phyloP scores from a whole-genome alignment of 2,797 vertebrate genomes.

The Acanthiza pusilla region DNA sequence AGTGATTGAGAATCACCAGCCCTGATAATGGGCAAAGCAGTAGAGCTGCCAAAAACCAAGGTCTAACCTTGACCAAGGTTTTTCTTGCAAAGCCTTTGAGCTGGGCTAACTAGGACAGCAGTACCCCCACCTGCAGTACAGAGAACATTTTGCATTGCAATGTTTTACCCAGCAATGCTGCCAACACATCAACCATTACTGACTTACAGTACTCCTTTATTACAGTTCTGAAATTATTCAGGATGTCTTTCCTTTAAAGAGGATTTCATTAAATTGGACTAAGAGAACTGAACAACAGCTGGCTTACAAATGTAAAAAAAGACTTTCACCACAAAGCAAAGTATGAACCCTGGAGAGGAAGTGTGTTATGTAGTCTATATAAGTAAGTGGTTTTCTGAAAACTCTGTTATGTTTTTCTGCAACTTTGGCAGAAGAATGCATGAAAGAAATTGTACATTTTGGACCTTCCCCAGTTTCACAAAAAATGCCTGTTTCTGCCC shows the following conservation, averaged over 20 bases:
- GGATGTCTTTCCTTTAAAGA: not conserved
- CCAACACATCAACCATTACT: not conserved
- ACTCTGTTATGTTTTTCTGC: conserved; percentile 12
- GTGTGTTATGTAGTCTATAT: not conserved
- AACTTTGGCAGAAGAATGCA: conserved; percentile 8
- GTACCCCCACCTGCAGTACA: not conserved
- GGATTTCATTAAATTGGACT: not conserved
- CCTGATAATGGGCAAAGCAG: not conserved
- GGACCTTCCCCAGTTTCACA: conserved; percentile 11
- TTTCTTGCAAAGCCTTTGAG: not conserved
- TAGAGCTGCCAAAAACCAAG: not conserved
- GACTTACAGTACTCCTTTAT: not conserved
- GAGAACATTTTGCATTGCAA: not conserved
- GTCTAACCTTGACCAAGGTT: not conserved
- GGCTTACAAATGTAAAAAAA: conserved; percentile 1
- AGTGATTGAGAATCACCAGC: not conserved
- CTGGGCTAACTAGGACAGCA: not conserved
- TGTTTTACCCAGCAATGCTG: not conserved
- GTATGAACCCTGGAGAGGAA: not conserved
- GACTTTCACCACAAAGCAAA: not conserved
- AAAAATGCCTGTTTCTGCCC: not conserved
- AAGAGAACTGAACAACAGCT: not conserved
- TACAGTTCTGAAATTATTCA: not conserved
- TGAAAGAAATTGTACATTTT: not conserved
- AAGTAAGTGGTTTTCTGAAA: conserved; percentile 35